A percentile compares a stretch with the other conserved stretches of the same genome.
phyloP scores from a whole-genome alignment of 2,888 invertebrate species.

The Nephrocerus scutellatus region DNA sequence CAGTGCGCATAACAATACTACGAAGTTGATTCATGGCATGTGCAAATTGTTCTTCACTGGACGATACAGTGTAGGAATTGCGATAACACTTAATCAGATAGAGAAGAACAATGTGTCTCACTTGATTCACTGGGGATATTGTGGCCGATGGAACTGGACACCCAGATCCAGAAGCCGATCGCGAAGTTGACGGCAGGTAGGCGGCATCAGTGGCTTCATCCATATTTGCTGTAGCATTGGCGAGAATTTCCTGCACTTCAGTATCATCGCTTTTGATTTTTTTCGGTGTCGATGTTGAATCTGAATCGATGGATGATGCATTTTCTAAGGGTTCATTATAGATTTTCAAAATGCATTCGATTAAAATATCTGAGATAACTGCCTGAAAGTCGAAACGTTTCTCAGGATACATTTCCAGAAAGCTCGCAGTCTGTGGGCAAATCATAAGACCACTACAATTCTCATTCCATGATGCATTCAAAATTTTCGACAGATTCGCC shows the following conservation, averaged over 20 bases:
- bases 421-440: constrained; percentile 54
- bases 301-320: constrained; percentile 34
- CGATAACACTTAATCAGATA: constrained; percentile 41
- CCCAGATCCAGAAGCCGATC: constrained; percentile 11
- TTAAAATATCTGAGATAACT: constrained; percentile 57
- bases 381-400: constrained; percentile 46
- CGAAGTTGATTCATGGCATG: too few species aligned
- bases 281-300: constrained; percentile 49
- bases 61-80: constrained; percentile 29
- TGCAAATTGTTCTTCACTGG: too few species aligned
- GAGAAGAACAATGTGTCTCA: constrained; percentile 38
- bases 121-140: constrained; percentile 23
- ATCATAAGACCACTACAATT: constrained; percentile 53
- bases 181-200: constrained; percentile 29
- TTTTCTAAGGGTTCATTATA: constrained; percentile 42
- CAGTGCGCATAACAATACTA: constrained; percentile 30
- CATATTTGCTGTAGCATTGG: constrained; percentile 34
- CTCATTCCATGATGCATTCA: constrained; percentile 66
- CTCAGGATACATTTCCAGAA: constrained; percentile 52
- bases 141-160: constrained; percentile 27
- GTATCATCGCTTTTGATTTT: constrained; percentile 48
- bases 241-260: constrained; percentile 42
- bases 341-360: constrained; percentile 43
- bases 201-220: not conserved
- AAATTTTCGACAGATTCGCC: constrained; percentile 59